Evolutionary conservation across 2,113 vertebrate genomes (phyloP), one percentile per base, ranked within the genome.

Genomic region (Siniperca chuatsi): DNA sequence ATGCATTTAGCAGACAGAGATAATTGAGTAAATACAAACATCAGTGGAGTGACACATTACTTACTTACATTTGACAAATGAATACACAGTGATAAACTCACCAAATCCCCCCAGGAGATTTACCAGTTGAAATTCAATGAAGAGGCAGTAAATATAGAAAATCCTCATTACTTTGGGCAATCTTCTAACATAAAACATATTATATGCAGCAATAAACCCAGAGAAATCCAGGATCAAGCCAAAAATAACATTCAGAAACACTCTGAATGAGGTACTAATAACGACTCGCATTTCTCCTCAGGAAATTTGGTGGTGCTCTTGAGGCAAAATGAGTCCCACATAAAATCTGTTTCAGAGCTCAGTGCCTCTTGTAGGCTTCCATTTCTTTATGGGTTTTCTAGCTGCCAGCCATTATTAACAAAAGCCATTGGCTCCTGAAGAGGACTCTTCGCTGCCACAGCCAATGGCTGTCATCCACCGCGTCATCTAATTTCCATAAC

Each of bases 321-420:
- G 83, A 82, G 89, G 81, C 88, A 86, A 91, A 92, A 87, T 57
- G 83, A 92, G 87, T 65, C 57, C 77, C 84, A 86, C 84, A 89
- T 83, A 82, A 91, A 93, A 91, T 90, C 82, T 83, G 92, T 88
- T 93, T 93, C 88, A 87, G 78, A 86, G 89, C 83, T 90, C 78
- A 85, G 82, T 76, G 92, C 89, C 91, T 94, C 91, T 90, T 52
- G 84, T 75, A 83, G 77, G 85, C 91, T 92, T 81, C 87, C 73
- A 86, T 89, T 90, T 92, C 90, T 92, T 93, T 90, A 91, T 84
- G 88, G 91, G 79, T 85, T 90, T 86, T 93, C 91, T 90, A 94
- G 92, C 94, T 95, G 95, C 90, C 90, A 92, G 90, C 81, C 84
- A 77, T 86, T 88, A 93, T 94, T 94, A 92, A 95, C 92, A 95